phyloP scores from a whole-genome alignment of 2,113 vertebrate genomes.

The Melanerpes aurifrons region DNA sequence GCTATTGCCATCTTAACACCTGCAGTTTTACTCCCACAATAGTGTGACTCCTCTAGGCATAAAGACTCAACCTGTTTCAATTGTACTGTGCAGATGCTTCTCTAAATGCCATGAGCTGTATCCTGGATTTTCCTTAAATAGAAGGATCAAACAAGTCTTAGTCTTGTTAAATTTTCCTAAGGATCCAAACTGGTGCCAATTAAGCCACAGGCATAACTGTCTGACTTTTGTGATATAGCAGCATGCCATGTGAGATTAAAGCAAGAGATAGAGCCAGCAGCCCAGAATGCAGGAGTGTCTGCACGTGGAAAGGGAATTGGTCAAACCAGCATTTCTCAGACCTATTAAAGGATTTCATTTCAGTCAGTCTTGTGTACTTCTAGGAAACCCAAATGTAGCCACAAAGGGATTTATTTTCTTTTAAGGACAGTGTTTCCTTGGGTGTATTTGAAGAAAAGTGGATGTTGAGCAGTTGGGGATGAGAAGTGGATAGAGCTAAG shows the following conservation, averaged over 20 bases:
- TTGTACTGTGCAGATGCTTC: background rate
- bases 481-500: background rate
- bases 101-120: background rate
- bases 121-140: background rate
- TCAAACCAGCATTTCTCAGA: background rate
- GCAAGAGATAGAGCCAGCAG: background rate
- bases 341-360: constrained; percentile 10
- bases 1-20: background rate
- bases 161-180: background rate
- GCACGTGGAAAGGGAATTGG: background rate
- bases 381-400: background rate
- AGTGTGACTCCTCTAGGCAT: background rate
- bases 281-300: background rate
- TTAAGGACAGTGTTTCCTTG: background rate
- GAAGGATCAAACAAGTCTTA: background rate
- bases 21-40: background rate
- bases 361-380: background rate
- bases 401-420: background rate
- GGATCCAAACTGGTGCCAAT: background rate
- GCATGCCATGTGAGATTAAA: background rate
- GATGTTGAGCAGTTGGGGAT: background rate
- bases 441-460: background rate
- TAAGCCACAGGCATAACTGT: background rate
- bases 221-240: background rate
- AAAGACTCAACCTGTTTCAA: background rate